A percentile compares a stretch with the other conserved stretches of the same genome.
phyloP scores from a whole-genome alignment of 1,140 invertebrate genomes.

The Ceratina calcarata region DNA sequence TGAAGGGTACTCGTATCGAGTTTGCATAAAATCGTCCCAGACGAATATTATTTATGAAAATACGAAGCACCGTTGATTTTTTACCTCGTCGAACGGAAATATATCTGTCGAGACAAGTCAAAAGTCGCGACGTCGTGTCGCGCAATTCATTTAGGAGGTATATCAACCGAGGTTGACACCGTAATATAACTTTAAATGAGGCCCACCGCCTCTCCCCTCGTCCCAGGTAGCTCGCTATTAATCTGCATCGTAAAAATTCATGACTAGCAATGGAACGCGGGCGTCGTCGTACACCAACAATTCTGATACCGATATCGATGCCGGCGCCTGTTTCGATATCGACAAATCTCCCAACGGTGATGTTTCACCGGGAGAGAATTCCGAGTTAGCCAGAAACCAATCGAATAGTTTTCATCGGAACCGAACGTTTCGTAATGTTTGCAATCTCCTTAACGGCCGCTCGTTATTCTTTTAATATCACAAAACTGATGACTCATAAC shows the following conservation, averaged over 20 bases:
- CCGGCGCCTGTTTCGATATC: neutral
- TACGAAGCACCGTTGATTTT: neutral
- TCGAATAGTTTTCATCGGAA: slow-evolving; percentile 1
- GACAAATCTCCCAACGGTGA: neutral
- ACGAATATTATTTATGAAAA: too few species aligned
- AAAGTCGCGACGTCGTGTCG: neutral
- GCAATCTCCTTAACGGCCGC: neutral
- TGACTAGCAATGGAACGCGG: neutral
- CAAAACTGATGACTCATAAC: too few species aligned
- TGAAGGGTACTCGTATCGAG: too few species aligned
- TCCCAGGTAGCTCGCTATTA: neutral
- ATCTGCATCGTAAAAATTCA: slow-evolving; percentile 36
- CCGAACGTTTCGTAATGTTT: neutral
- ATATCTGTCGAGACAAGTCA: neutral
- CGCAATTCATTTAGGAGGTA: slow-evolving; percentile 17
- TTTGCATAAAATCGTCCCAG: too few species aligned
- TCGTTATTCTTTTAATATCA: slow-evolving; percentile 10
- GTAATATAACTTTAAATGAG: slow-evolving; percentile 45
- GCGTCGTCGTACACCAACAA: slow-evolving; percentile 5
- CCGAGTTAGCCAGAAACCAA: neutral
- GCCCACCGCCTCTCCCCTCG: neutral
- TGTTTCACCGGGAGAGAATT: neutral
- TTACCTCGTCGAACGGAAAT: neutral
- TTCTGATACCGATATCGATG: neutral
- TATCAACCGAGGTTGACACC: slow-evolving; percentile 16